Percentiles rank a stretch among this genome's conserved stretches.
Evolutionary conservation across 2,113 vertebrate genomes (phyloP).

Genomic region (Nipponia nippon): DNA sequence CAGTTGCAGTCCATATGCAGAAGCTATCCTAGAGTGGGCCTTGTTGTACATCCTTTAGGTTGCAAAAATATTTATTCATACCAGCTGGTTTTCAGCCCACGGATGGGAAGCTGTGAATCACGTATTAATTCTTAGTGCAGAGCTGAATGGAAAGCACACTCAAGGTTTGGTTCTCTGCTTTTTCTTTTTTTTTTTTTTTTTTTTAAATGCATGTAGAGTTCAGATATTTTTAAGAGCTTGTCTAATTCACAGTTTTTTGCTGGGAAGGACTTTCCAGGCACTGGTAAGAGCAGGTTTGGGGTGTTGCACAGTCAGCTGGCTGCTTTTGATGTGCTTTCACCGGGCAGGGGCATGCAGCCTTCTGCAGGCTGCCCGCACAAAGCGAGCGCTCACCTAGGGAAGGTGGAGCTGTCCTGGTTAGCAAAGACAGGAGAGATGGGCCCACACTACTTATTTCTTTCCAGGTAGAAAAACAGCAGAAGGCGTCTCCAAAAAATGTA

Average conservation of each 20-base stretch:
- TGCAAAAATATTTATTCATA: not conserved
- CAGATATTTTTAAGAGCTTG: not conserved
- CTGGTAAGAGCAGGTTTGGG: not conserved
- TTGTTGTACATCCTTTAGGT: fast-evolving
- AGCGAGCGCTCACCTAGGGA: fast-evolving
- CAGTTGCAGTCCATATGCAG: fast-evolving
- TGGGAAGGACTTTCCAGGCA: fast-evolving
- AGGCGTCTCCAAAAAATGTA: fast-evolving
- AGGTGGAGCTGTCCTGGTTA: not conserved
- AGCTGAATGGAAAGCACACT: not conserved
- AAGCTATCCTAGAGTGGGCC: fast-evolving
- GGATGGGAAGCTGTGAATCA: not conserved
- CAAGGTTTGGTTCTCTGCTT: not conserved
- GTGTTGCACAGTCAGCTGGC: fast-evolving
- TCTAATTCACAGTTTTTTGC: fast-evolving
- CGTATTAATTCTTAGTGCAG: not conserved
- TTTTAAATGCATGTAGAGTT: fast-evolving
- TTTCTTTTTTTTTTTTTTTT: not conserved
- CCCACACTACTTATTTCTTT: fast-evolving
- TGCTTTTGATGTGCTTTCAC: fast-evolving
- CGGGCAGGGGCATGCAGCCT: too few relatives aligned
- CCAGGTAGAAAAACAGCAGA: fast-evolving
- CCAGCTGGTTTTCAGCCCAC: not conserved
- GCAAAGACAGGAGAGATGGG: not conserved
- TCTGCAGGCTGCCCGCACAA: fast-evolving